These are phyloP conservation scores for Elanus axillaris DNA, from an alignment of 2,113 vertebrate genomes.

Conservation along the genomic window DNA sequence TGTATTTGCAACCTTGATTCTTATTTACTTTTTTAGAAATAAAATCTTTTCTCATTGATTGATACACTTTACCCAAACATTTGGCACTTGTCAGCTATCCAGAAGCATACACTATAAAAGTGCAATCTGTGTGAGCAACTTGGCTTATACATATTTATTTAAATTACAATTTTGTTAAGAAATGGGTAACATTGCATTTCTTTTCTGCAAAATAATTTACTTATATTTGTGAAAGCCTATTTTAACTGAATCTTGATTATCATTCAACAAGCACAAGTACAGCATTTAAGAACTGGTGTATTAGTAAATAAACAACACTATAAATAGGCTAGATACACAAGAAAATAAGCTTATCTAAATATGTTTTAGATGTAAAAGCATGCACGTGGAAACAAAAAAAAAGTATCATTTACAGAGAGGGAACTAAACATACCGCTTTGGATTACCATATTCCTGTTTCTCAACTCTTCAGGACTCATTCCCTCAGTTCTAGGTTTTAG, in stretches of 20 bases:
- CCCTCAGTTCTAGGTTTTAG: neutral
- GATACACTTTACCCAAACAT: neutral
- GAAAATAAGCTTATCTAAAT: neutral
- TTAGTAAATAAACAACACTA: conserved; percentile 22
- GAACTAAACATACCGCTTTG: neutral
- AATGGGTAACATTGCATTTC: neutral
- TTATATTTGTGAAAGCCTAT: conserved; percentile 1
- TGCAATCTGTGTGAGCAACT: neutral
- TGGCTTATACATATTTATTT: neutral
- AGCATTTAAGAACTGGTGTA: neutral
- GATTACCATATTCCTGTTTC: neutral
- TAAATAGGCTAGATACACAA: neutral
- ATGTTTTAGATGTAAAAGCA: neutral
- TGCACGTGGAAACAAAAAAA: neutral
- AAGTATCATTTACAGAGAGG: neutral
- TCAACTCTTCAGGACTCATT: neutral
- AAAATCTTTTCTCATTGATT: neutral
- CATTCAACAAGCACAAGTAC: neutral
- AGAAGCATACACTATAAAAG: neutral
- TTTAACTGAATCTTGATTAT: neutral
- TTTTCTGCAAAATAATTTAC: neutral
- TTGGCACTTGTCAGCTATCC: neutral
- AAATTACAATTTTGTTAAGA: neutral
- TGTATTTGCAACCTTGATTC: neutral
- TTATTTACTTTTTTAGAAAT: neutral